Conservation (phyloP, 2,888 invertebrate genomes). For the Amphipoea oculea region DNA sequence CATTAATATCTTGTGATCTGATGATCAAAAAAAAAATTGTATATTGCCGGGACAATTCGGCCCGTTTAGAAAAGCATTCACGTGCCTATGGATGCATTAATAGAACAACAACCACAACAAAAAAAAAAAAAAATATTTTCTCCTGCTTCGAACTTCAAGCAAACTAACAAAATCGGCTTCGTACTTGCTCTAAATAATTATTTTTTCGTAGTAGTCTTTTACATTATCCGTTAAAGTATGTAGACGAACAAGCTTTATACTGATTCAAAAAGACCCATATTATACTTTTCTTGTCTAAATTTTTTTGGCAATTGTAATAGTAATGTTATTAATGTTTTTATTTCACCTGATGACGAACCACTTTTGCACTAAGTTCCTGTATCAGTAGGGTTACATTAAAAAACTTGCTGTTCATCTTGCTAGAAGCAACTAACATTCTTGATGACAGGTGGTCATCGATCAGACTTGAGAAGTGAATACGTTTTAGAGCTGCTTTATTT, state of each 20-base stretch:
- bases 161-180: slow-evolving; percentile 1
- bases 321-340: too few species aligned
- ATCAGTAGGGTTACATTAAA: background rate
- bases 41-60: too few species aligned
- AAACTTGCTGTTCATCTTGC: background rate
- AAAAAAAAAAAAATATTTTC: background rate
- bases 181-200: background rate
- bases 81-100: background rate
- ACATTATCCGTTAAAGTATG: background rate
- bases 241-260: background rate
- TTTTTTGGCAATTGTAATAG: background rate
- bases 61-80: background rate
- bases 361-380: background rate
- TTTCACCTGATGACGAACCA: background rate
- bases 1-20: background rate
- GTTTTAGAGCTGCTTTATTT: background rate
- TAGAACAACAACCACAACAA: background rate
- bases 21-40: too few species aligned
- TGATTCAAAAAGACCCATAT: background rate
- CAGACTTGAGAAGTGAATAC: background rate
- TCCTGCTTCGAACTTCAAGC: background rate
- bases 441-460: background rate
- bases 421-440: background rate
- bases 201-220: too few species aligned
- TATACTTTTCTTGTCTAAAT: background rate